phyloP scores from a whole-genome alignment of 2,797 vertebrate species.

The Sternarchorhynchus goeldii region DNA sequence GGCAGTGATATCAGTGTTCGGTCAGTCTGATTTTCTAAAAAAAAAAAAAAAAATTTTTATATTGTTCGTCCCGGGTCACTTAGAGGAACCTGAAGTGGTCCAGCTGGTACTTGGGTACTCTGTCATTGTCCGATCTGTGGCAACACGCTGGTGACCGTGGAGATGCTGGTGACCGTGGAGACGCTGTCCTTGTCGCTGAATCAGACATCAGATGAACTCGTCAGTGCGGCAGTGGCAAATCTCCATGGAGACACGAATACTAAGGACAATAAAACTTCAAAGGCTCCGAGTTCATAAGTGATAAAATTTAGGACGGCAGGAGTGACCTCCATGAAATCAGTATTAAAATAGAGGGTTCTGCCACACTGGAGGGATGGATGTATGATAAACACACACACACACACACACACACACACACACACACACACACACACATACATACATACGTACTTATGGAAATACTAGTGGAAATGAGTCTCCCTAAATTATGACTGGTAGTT shows the following conservation, averaged over 20 bases:
- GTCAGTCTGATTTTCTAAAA: slow-evolving; percentile 31
- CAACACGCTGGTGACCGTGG: background rate
- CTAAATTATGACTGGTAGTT: slow-evolving; percentile 58
- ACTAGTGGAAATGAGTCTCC: slow-evolving; percentile 35
- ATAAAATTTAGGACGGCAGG: slow-evolving; percentile 41
- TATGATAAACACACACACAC: slow-evolving; percentile 9
- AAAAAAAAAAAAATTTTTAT: slow-evolving; percentile 35
- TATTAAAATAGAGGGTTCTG: slow-evolving; percentile 43
- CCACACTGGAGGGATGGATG: background rate
- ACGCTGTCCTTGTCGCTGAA: slow-evolving; percentile 42
- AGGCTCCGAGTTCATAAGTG: slow-evolving; percentile 52
- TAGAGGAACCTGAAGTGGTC: slow-evolving; percentile 17
- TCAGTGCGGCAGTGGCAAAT: slow-evolving; percentile 29
- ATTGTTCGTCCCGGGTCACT: slow-evolving; percentile 18
- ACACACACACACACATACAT: slow-evolving; percentile 4
- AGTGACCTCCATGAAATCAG: slow-evolving; percentile 32
- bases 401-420: background rate
- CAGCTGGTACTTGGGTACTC: slow-evolving; percentile 30
- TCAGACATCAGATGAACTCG: slow-evolving; percentile 33
- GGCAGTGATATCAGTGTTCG: slow-evolving; percentile 5
- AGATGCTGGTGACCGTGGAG: background rate
- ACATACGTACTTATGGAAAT: background rate
- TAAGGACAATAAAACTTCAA: slow-evolving; percentile 48
- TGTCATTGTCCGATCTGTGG: slow-evolving; percentile 33
- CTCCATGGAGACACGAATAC: slow-evolving; percentile 47